Conservation (phyloP, 2,797 vertebrate genomes). For the Oryzias sinensis region DNA sequence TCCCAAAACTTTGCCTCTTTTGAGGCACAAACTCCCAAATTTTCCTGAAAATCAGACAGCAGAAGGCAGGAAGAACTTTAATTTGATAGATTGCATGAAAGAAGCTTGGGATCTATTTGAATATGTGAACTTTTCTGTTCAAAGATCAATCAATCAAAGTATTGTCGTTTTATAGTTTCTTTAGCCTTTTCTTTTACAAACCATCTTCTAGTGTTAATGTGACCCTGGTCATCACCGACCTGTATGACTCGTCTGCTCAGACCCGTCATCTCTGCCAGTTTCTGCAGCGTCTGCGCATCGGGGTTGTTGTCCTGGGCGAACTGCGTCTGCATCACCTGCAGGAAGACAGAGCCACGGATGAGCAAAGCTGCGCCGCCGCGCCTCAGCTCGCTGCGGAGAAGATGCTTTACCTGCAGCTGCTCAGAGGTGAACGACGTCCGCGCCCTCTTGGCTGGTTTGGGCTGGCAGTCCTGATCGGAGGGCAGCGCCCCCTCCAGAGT, state of each 20-base stretch:
- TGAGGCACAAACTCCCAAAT: too few relatives aligned
- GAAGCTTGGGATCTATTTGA: too few relatives aligned
- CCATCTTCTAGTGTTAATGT: neutral
- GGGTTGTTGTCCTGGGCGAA: conserved; percentile 99
- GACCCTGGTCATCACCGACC: conserved; percentile 67
- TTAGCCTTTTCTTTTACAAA: too few relatives aligned
- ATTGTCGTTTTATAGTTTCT: too few relatives aligned
- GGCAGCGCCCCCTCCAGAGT: conserved; percentile 96
- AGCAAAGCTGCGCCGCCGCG: neutral
- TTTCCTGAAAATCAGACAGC: too few relatives aligned
- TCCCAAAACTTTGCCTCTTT: too few relatives aligned
- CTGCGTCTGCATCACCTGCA: conserved; percentile 95
- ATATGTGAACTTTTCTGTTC: too few relatives aligned
- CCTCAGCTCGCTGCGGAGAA: neutral
- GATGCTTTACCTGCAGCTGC: conserved; percentile 87
- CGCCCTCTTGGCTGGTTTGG: conserved; percentile 95
- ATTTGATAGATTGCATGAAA: too few relatives aligned
- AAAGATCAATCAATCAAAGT: too few relatives aligned
- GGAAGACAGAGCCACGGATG: conserved; percentile 7
- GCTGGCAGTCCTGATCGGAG: conserved; percentile 97
- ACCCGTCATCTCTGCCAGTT: conserved; percentile 96
- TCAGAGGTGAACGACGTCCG: conserved; percentile 96
- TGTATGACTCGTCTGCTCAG: conserved; percentile 97
- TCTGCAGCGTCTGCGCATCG: conserved; percentile 96
- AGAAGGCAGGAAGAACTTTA: too few relatives aligned